Evolutionary conservation across 2,113 vertebrate genomes (phyloP), one percentile per base, ranked within the genome.

Genomic region (Orthonyx spaldingii): DNA sequence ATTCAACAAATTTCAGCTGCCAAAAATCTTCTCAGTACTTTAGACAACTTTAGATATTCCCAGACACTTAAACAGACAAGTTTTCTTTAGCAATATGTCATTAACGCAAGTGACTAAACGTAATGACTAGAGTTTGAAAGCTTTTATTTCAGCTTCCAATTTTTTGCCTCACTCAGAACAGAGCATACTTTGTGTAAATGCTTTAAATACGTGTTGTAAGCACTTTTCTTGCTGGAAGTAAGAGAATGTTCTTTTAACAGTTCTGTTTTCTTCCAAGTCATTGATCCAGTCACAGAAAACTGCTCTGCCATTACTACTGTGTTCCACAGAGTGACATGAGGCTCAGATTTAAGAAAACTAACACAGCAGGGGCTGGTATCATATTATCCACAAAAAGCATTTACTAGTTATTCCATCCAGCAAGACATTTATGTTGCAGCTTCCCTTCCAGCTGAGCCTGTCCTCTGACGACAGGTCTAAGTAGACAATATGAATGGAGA

Each of bases 351-450:
- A 89, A 93, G 90, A 92, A 90, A 96, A 94, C 88, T 50, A 86
- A 74, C 47, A 56, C 75, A 90, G 76, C 64, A 81, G 85, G 88
- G 26, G 33, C n/a, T 70, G 64, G 1, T 84, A 90, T 81, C 60
- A 21, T 56, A 80, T 44, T 80, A 74, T 18, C 71, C 56, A 64
- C 10, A 2, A 59, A 94, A 92, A 94, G 75, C 71, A 90, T 91
- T 87, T 83, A 85, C 78, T 55, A 85, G 81, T 95, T 94, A 80
- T 94, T 93, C 78, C 71, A 95, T 93, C 39, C 86, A 88, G 79
- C 79, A 81, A 91, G 65, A 96, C 11, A 6, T 77, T 93, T 90
- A 59, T 35, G 35, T 46, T 95, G 56, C 56, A 95, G 83, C 85
- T 93, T 93, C 88, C 64, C 68, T 60, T 95, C 79, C 90, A 96